Evolutionary conservation across 2,797 vertebrate genomes (phyloP), one percentile per base, ranked within the genome.

Genomic region (Lacerta agilis): DNA sequence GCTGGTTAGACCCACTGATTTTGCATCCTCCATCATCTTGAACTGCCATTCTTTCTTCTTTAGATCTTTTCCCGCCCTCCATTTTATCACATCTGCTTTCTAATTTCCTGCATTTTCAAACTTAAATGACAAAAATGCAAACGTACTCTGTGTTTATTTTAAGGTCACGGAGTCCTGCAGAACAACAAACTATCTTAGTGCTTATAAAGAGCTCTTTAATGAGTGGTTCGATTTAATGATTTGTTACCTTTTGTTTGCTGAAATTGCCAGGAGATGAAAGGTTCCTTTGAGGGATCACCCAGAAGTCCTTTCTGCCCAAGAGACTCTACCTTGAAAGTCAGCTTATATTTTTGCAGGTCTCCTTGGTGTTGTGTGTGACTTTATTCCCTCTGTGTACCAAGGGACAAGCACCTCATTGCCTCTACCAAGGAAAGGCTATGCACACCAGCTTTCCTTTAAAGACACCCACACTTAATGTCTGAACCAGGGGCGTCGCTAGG

Each of bases 211-310:
- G 20, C 20, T 79, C 4, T 1, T 84, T 88, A 84, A 88, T 79
- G 75, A 88, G 82, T 49, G 43, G 66, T 61, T 79, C 33, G 5
- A n/a, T 29, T 84, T 88, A 88, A 84, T 88, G 75, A 88, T 84
- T 88, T 84, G 82, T 79, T 88, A 18, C 45, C 61, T 79, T 79
- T 72, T 88, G 87, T 79, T 88, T 88, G 73, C 64, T 72, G 82
- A 88, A 88, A 88, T 84, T 88, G 87, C 87, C 75, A 43, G 75
- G 87, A 88, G 82, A 79, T 79, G 66, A 84, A 72, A 79, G 9
- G 6, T 27, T 79, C 87, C 45, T 83, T 45, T 36, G 49, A 83
- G 66, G n/a, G 82, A 83, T 83, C 66, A 83, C 49, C 82, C 69
- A 66, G 75, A 29, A 72, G 49, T 88, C 66, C 66, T 49, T 72